A percentile compares a stretch with the other conserved stretches of the same genome.
These are phyloP conservation scores for Pionites leucogaster DNA, from an alignment of 2,113 vertebrate species.

Conservation along the genomic window DNA sequence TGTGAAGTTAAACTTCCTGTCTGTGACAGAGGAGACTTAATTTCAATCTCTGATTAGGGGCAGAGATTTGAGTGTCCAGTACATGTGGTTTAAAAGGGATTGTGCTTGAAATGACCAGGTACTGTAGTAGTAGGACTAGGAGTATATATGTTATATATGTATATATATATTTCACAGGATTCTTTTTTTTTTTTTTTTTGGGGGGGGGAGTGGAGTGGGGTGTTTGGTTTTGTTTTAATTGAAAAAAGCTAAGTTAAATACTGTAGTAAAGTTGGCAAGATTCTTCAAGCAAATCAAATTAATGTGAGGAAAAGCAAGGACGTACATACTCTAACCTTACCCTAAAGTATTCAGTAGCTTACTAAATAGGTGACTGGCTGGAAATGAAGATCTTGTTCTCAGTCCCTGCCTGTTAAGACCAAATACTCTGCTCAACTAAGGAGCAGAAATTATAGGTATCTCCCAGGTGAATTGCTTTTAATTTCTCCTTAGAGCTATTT, in stretches of 20 bases:
- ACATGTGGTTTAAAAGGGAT: neutral
- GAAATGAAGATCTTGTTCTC: neutral
- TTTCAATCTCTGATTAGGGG: neutral
- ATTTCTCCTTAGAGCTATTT: neutral
- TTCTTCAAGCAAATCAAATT: neutral
- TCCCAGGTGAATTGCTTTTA: neutral
- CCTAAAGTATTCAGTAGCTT: neutral
- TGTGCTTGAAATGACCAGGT: neutral
- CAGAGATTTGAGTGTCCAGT: neutral
- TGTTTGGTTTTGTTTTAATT: neutral
- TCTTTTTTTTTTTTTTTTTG: neutral
- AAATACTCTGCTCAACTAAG: neutral
- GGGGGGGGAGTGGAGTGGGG: accelerated
- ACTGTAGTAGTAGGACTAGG: neutral
- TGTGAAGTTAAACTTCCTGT: neutral
- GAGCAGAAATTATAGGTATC: neutral
- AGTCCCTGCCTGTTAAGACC: neutral
- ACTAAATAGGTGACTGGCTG: neutral
- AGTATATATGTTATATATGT: neutral
- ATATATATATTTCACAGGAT: neutral
- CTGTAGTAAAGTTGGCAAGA: neutral
- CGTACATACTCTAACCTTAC: neutral
- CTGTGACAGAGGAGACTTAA: neutral
- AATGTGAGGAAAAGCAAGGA: neutral
- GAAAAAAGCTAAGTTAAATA: neutral